A percentile compares a stretch with the other conserved stretches of the same genome.
phyloP scores from a whole-genome alignment of 2,797 vertebrate genomes.

The Microchirus variegatus region DNA sequence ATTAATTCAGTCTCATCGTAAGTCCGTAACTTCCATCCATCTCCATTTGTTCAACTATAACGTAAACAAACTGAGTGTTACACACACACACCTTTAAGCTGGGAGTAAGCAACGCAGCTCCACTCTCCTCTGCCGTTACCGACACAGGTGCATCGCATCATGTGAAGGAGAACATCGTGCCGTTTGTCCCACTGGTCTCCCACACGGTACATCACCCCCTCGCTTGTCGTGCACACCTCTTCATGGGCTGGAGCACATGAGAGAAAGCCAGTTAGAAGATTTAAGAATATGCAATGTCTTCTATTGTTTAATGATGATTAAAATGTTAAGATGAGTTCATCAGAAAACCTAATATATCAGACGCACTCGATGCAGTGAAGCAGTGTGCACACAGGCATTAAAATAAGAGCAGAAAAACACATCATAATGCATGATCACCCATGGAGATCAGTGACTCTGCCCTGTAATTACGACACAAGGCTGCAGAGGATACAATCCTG shows the following conservation, averaged over 20 bases:
- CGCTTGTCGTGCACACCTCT: constrained; percentile 93
- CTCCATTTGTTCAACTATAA: no score
- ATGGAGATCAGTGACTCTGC: constrained; percentile 26
- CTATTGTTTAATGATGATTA: no score
- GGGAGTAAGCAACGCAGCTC: constrained; percentile 95
- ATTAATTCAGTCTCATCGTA: no score
- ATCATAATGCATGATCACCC: constrained; percentile 7
- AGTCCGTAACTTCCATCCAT: no score
- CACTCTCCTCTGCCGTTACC: constrained; percentile 97
- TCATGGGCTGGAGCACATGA: constrained; percentile 86
- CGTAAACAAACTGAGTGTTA: neutral
- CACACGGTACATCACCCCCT: constrained; percentile 94
- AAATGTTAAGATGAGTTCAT: no score
- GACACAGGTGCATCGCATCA: constrained; percentile 97
- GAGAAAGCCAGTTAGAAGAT: constrained; percentile 4
- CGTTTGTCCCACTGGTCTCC: constrained; percentile 99
- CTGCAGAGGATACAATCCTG: constrained; percentile 17
- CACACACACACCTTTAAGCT: constrained; percentile 90
- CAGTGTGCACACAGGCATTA: neutral
- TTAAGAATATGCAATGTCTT: no score
- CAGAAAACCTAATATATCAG: neutral
- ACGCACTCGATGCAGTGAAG: neutral
- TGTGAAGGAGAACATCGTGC: constrained; percentile 92
- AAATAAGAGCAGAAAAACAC: neutral
- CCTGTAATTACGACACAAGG: constrained; percentile 42